Base-by-base conservation (phyloP, 2,888 invertebrate species). In the Meganola albula region DNA sequence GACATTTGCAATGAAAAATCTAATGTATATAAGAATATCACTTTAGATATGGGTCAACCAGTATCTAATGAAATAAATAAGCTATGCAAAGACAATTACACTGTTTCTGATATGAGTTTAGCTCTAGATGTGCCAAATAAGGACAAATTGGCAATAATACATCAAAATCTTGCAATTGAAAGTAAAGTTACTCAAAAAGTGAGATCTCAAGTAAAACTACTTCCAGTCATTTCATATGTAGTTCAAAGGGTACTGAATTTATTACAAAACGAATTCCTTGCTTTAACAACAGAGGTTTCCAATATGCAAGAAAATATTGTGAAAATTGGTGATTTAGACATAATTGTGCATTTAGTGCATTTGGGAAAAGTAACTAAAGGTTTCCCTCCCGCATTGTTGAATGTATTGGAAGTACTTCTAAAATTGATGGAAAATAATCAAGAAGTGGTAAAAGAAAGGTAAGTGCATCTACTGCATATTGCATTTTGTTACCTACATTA, bases 181-280 rank as follows among this genome's bases (percentile, higher is more conserved):
- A 54, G 44, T 10, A 48, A 49, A 27, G 43, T 45, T 10, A 30
- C 29, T 24, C 20, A 28, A 21, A 25, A 42, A 48, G 32, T 48
- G 3, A 47, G 40, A 12, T 24, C 51, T 12, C 51, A 64, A 21
- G 27, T 80, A 54, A 53, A 87, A 57, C 55, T 91, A 2, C 66
- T 91, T 42, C 92, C 92, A 37, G 58, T 90, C 23, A 88, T 89
- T 44, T 79, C 87, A 8, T 88, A 88, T 36, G 58, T 88, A 4
- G 63, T 88, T 23, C 68, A 80, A 36, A 68, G 83, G 46, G 56
- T 87, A 11, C 47, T 82, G 4, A 58, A 53, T 33, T 37, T 77
- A 12, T 29, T 80, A 13, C 65, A 73, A 40, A 53, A 41, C 6
- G 45, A 58, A 24, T 54, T 80, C 6, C 37, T 61, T 5, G 46